A percentile compares a stretch with the other conserved stretches of the same genome.
Evolutionary conservation across 2,797 vertebrate species (phyloP).

Genomic region (Rhodeus uyekii): DNA sequence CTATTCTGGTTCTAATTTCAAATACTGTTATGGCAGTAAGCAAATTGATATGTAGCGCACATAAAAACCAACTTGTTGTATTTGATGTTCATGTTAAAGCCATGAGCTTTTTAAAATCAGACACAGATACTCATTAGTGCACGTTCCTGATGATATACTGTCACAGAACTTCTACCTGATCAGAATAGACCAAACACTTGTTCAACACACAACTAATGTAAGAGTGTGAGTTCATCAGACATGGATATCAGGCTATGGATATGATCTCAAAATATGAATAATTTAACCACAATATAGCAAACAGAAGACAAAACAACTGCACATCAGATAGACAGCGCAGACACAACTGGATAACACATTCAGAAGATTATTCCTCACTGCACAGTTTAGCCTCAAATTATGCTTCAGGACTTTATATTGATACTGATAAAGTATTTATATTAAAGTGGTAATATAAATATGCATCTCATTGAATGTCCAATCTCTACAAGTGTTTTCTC

Average conservation of each 20-base stretch:
- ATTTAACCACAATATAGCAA: slow-evolving; percentile 23
- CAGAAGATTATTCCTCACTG: background rate
- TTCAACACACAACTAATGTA: background rate
- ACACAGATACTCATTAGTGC: background rate
- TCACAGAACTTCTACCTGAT: background rate
- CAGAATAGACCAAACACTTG: slow-evolving; percentile 5
- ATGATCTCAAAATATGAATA: slow-evolving; percentile 28
- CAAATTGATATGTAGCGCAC: background rate
- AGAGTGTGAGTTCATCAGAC: background rate
- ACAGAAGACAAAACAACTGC: slow-evolving; percentile 39
- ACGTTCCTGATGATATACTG: background rate
- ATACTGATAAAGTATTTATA: background rate
- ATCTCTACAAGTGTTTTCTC: background rate
- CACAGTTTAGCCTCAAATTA: background rate
- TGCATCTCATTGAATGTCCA: too few species aligned
- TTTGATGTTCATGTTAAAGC: background rate
- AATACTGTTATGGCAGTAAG: background rate
- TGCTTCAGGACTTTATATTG: background rate
- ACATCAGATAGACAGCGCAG: slow-evolving; percentile 11
- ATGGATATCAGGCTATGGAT: background rate
- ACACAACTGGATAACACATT: slow-evolving; percentile 4
- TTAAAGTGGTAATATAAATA: too few species aligned
- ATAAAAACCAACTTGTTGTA: background rate
- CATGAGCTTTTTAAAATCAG: background rate
- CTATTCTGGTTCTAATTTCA: too few species aligned